phyloP scores from a whole-genome alignment of 2,888 invertebrate genomes.

The Dolomedes plantarius region DNA sequence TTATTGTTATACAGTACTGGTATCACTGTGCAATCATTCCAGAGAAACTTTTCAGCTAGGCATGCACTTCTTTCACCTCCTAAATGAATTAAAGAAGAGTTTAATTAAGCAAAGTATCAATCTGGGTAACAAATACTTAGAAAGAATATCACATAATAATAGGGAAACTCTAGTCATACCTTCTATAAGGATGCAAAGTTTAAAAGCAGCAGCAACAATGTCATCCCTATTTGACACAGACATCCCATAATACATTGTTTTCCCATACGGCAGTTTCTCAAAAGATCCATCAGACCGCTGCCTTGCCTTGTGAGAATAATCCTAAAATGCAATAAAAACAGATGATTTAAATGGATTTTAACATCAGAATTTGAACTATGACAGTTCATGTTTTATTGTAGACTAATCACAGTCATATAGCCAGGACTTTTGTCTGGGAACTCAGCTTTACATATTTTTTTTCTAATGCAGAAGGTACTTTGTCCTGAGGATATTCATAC shows the following conservation, averaged over 20 bases:
- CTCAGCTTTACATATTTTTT: too few species aligned
- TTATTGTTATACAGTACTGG: conserved; percentile 41
- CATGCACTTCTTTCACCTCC: conserved; percentile 74
- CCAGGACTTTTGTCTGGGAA: too few species aligned
- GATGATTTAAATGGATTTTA: too few species aligned
- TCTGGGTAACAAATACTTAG: too few species aligned
- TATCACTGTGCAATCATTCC: conserved; percentile 55
- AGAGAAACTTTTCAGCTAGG: conserved; percentile 53
- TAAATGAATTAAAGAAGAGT: not conserved
- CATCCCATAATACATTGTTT: conserved; percentile 46
- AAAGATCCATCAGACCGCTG: conserved; percentile 43
- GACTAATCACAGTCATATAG: too few species aligned
- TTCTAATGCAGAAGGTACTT: too few species aligned
- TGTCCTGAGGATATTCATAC: too few species aligned
- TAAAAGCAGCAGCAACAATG: conserved; percentile 46
- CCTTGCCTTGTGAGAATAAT: conserved; percentile 23
- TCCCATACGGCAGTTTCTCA: conserved; percentile 62
- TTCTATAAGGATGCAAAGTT: conserved; percentile 59
- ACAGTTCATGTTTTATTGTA: too few species aligned
- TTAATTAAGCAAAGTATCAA: too few species aligned
- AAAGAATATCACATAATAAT: not conserved
- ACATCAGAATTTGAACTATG: too few species aligned
- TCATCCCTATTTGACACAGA: conserved; percentile 47
- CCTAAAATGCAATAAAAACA: too few species aligned
- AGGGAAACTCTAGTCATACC: conserved; percentile 22